Conservation (phyloP, 2,113 vertebrate species). For the Hassar affinis region DNA sequence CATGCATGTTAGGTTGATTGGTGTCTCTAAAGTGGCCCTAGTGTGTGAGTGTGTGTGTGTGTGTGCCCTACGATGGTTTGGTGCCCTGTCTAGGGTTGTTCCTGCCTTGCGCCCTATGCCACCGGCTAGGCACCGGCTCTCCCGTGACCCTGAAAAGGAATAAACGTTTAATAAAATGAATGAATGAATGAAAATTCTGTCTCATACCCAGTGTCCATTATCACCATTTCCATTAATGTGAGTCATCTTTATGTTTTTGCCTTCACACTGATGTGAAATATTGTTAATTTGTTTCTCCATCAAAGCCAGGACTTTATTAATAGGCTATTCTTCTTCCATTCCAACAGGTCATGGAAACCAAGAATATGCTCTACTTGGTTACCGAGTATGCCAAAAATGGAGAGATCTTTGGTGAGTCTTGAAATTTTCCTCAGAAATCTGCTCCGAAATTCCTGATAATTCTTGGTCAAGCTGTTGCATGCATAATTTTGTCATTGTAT, state of each 20-base stretch:
- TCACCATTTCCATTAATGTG: not conserved
- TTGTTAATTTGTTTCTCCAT: not conserved
- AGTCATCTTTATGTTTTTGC: not conserved
- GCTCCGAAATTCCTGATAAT: not conserved
- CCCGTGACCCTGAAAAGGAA: no score
- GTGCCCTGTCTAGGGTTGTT: no score
- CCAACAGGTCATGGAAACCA: constrained; percentile 79
- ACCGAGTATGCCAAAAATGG: constrained; percentile 98
- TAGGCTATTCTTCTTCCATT: not conserved
- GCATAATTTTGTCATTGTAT: not conserved
- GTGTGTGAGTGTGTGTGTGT: no score
- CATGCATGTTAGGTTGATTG: no score
- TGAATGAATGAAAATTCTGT: no score
- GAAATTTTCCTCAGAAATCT: not conserved
- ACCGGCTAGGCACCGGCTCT: no score
- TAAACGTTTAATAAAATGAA: no score
- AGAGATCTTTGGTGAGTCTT: constrained; percentile 70
- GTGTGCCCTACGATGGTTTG: no score
- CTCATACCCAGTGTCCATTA: no score
- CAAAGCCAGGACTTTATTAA: not conserved
- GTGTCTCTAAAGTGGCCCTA: no score
- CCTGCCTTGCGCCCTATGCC: no score
- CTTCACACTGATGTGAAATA: not conserved
- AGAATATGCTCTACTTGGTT: constrained; percentile 98
- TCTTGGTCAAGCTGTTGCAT: not conserved